phyloP scores from a whole-genome alignment of 2,888 invertebrate genomes.

The Epinotia bilunana region DNA sequence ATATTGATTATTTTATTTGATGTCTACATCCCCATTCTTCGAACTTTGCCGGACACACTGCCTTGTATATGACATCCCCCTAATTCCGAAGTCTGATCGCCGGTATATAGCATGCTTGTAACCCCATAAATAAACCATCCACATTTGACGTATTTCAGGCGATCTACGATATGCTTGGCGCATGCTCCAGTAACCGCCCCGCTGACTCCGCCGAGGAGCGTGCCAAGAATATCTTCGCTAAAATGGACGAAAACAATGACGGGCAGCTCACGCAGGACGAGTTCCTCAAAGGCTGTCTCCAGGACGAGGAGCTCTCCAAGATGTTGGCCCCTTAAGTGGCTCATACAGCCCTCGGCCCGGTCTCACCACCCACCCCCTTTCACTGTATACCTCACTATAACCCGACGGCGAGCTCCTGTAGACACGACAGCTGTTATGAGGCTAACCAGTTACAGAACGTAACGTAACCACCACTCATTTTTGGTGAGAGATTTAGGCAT shows the following conservation, averaged over 20 bases:
- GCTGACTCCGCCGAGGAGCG: constrained; percentile 98
- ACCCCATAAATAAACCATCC: not conserved
- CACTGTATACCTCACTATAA: constrained; percentile 59
- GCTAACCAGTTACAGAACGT: constrained; percentile 14
- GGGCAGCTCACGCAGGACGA: constrained; percentile 99
- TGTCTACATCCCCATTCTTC: too few relatives aligned
- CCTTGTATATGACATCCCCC: too few relatives aligned
- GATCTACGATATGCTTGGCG: constrained; percentile 99
- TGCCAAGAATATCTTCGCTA: constrained; percentile 99
- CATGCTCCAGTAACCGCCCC: constrained; percentile 97
- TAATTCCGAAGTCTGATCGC: too few relatives aligned
- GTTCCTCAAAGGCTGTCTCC: constrained; percentile 98
- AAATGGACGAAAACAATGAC: constrained; percentile 99
- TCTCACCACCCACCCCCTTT: constrained; percentile 54
- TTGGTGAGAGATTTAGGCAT: constrained; percentile 21
- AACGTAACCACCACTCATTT: constrained; percentile 9
- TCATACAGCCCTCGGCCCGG: constrained; percentile 52
- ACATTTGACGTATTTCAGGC: constrained; percentile 88
- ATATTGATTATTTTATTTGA: too few relatives aligned
- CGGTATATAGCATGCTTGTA: not conserved
- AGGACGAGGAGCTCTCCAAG: constrained; percentile 97
- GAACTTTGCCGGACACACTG: too few relatives aligned
- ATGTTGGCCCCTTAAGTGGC: constrained; percentile 94
- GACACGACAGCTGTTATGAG: constrained; percentile 40
- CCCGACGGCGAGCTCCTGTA: constrained; percentile 61